A percentile compares a stretch with the other conserved stretches of the same genome.
Evolutionary conservation across 1,140 invertebrate species (phyloP).

Genomic region (Drosophila dunni): DNA sequence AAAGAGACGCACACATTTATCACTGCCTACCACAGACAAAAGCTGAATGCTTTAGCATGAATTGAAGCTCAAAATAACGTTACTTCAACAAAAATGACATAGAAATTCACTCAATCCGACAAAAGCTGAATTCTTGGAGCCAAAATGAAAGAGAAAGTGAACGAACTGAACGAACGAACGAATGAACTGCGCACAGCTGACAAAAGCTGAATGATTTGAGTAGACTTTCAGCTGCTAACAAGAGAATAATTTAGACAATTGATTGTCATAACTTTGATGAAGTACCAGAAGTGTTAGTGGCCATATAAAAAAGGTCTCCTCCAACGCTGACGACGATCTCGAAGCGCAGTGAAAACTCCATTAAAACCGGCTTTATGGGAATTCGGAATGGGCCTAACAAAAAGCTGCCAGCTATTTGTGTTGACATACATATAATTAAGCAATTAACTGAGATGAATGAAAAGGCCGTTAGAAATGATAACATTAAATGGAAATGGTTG

Average conservation of each 20-base stretch:
- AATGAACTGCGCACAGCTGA: not conserved
- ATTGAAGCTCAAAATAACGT: too few species aligned
- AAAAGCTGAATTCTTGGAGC: not conserved
- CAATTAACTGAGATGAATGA: constrained; percentile 21
- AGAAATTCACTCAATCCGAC: not conserved
- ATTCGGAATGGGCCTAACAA: constrained; percentile 5
- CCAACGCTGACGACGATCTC: not conserved
- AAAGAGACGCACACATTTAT: too few species aligned
- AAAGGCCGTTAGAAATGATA: constrained; percentile 29
- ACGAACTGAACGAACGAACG: too few species aligned
- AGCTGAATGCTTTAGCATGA: too few species aligned
- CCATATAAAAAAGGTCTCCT: not conserved
- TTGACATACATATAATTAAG: constrained; percentile 35
- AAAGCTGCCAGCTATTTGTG: constrained; percentile 3
- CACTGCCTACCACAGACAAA: too few species aligned
- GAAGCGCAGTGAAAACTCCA: constrained; percentile 14
- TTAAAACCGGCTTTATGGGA: constrained; percentile 8
- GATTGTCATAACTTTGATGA: not conserved
- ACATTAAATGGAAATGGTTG: constrained; percentile 3
- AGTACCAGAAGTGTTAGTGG: not conserved
- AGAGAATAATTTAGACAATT: not conserved
- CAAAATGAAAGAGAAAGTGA: too few species aligned
- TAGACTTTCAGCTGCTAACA: not conserved
- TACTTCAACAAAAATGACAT: too few species aligned
- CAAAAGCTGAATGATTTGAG: not conserved